These are phyloP conservation scores for Volucella inanis DNA, from an alignment of 2,888 invertebrate species.

Conservation along the genomic window DNA sequence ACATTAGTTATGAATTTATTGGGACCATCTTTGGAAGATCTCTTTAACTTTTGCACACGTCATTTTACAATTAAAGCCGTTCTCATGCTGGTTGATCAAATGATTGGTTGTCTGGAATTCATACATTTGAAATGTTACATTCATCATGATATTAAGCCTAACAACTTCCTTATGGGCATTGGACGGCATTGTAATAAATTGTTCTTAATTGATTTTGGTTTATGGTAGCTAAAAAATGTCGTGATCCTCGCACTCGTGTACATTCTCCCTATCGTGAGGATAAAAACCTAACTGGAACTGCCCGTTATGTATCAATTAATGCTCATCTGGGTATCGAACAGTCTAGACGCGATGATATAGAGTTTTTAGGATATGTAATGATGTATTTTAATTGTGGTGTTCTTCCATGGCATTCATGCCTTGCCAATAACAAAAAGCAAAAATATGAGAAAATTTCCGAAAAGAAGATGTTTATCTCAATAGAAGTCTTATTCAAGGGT, in stretches of 20 bases:
- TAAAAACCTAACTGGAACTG: conserved; percentile 97
- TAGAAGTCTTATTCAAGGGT: conserved; percentile 98
- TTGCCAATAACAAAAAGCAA: conserved; percentile 99
- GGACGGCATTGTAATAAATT: conserved; percentile 99
- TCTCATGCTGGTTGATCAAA: conserved; percentile 97
- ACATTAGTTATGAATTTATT: conserved; percentile 99
- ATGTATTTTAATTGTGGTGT: conserved; percentile 99
- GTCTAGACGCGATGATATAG: conserved; percentile 99
- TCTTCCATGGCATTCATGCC: conserved; percentile 98
- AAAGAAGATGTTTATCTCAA: conserved; percentile 99
- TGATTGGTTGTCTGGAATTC: conserved; percentile 97
- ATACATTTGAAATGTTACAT: conserved; percentile 99
- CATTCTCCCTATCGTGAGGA: conserved; percentile 99
- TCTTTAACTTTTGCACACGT: conserved; percentile 99
- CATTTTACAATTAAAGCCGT: conserved; percentile 99
- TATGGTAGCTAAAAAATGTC: conserved; percentile 99
- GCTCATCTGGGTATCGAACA: conserved; percentile 99
- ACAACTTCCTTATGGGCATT: conserved; percentile 99
- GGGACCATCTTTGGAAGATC: conserved; percentile 98
- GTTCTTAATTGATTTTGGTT: conserved; percentile 99
- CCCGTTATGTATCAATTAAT: conserved; percentile 99
- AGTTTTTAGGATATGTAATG: conserved; percentile 98
- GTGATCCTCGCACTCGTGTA: conserved; percentile 94
- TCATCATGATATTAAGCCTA: conserved; percentile 98
- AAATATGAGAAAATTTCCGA: conserved; percentile 99